Conservation (phyloP, 2,113 vertebrate species). For the Poeciliopsis turrubarensis region DNA sequence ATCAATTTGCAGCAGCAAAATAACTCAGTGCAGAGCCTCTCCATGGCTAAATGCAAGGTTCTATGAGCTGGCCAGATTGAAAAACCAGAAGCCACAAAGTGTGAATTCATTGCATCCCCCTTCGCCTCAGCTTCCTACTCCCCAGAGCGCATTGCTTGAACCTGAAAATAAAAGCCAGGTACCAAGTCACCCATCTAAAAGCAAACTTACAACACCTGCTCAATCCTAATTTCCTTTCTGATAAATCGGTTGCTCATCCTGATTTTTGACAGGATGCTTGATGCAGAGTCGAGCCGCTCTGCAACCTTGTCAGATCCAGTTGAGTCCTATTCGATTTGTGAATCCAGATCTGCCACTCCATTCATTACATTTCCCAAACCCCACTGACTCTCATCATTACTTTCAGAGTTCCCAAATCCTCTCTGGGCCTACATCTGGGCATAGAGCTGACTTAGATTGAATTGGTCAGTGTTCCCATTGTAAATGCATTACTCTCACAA, state of each 20-base stretch:
- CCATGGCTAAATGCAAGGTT: slow-evolving; percentile 30
- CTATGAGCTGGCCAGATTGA: slow-evolving; percentile 41
- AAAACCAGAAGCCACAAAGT: slow-evolving; percentile 38
- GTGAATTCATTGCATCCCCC: slow-evolving; percentile 54
- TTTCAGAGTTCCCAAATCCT: slow-evolving; percentile 63
- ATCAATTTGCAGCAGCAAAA: slow-evolving; percentile 52
- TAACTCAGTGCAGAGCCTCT: slow-evolving; percentile 22
- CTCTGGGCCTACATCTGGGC: slow-evolving; percentile 51
- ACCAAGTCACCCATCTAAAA: slow-evolving; percentile 16
- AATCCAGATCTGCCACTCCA: slow-evolving; percentile 46
- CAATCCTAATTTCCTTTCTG: slow-evolving; percentile 11
- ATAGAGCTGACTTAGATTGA: slow-evolving; percentile 69
- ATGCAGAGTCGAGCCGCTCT: slow-evolving; percentile 14
- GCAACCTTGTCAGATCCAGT: slow-evolving; percentile 45
- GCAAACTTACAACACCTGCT: slow-evolving; percentile 12
- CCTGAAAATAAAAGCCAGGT: slow-evolving; percentile 43
- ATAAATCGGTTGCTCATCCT: slow-evolving; percentile 26
- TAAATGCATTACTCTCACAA: slow-evolving; percentile 77
- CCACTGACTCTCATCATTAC: slow-evolving; percentile 75
- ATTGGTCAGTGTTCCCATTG: slow-evolving; percentile 78
- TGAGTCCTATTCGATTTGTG: slow-evolving; percentile 48
- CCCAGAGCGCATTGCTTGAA: slow-evolving; percentile 41
- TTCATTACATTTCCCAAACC: slow-evolving; percentile 73
- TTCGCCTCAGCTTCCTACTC: slow-evolving; percentile 33
- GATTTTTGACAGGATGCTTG: slow-evolving; percentile 18